phyloP scores from a whole-genome alignment of 2,888 invertebrate genomes.

The Lasioglossum calceatum region DNA sequence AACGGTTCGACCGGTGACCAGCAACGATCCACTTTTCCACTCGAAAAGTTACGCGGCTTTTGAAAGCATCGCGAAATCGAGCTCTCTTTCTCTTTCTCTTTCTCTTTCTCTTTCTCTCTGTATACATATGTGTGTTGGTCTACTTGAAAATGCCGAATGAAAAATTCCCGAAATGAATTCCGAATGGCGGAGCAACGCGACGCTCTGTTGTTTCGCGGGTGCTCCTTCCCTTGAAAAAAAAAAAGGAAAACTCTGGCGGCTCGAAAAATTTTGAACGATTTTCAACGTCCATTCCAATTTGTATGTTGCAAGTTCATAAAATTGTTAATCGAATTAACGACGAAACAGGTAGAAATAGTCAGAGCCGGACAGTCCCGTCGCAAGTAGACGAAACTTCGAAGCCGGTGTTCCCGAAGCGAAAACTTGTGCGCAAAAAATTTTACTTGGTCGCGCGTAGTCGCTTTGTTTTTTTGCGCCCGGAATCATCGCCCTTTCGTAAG shows the following conservation, averaged over 20 bases:
- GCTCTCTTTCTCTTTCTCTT: not conserved
- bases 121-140: not conserved
- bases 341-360: not conserved
- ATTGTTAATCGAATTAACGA: not conserved
- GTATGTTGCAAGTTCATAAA: not conserved
- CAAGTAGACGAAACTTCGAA: not conserved
- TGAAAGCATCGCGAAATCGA: not conserved
- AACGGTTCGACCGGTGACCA: not conserved
- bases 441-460: not conserved
- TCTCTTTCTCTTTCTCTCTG: not conserved
- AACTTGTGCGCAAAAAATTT: slow-evolving; percentile 6
- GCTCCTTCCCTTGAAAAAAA: not conserved
- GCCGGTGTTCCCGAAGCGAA: not conserved
- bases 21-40: slow-evolving; percentile 4
- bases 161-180: not conserved
- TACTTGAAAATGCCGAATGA: not conserved
- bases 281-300: not conserved
- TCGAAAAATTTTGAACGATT: not conserved
- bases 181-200: not conserved
- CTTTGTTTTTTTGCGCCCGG: not conserved
- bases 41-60: slow-evolving; percentile 1
- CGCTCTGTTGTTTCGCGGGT: not conserved
- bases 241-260: not conserved
- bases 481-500: not conserved
- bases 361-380: not conserved